Evolutionary conservation across 2,888 invertebrate species (phyloP).

Genomic region (Eupithecia inturbata): DNA sequence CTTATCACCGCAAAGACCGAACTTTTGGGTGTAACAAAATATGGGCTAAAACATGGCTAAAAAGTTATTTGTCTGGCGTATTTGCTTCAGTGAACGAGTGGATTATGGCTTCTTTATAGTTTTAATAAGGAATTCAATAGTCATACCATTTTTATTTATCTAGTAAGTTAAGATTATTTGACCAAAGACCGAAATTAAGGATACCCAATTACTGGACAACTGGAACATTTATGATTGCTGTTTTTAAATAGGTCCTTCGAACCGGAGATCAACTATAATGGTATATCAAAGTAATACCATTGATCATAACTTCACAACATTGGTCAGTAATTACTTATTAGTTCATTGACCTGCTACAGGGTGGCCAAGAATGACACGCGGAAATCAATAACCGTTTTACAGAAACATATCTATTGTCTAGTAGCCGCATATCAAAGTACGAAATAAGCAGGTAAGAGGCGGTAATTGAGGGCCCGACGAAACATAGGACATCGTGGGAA

Average conservation of each 20-base stretch:
- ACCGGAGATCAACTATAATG: not conserved
- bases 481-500: constrained; percentile 60
- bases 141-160: not conserved
- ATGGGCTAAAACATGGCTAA: constrained; percentile 31
- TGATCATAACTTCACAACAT: not conserved
- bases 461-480: constrained; percentile 50
- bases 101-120: not conserved
- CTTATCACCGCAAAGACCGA: constrained; percentile 34
- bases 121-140: not conserved
- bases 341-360: constrained; percentile 8
- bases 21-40: constrained; percentile 41
- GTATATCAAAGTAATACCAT: not conserved
- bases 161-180: not conserved
- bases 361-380: constrained; percentile 8
- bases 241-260: not conserved
- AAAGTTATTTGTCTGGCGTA: constrained; percentile 36
- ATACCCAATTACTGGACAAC: not conserved
- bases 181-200: not conserved
- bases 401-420: not conserved
- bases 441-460: constrained; percentile 42
- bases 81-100: constrained; percentile 29
- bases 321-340: not conserved
- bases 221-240: not conserved
- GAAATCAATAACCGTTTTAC: constrained; percentile 8
- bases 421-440: constrained; percentile 29